phyloP scores from a whole-genome alignment of 2,888 invertebrate species.

The Zygothrica quintamaculata region DNA sequence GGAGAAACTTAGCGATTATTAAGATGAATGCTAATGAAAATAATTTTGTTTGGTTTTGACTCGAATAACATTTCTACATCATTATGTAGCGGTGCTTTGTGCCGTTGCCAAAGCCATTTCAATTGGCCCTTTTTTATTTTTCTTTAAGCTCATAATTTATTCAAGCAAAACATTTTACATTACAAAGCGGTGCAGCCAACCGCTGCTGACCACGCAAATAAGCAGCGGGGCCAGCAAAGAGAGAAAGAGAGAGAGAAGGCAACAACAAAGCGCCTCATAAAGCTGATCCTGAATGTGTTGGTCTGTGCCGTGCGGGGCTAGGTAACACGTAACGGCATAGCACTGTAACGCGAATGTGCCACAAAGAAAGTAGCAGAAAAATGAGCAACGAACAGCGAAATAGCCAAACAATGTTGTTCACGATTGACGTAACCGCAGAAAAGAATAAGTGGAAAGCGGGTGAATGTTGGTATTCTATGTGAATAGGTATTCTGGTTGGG shows the following conservation, averaged over 20 bases:
- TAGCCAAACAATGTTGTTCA: constrained; percentile 68
- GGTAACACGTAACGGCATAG: constrained; percentile 16
- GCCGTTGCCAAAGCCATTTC: neutral
- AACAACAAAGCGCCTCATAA: constrained; percentile 13
- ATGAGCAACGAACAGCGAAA: constrained; percentile 65
- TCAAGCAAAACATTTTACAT: constrained; percentile 74
- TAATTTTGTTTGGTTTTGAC: too few species aligned
- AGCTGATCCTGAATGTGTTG: neutral
- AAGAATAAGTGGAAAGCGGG: neutral
- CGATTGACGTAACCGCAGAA: constrained; percentile 55
- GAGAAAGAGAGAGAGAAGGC: too few species aligned
- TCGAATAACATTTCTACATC: neutral
- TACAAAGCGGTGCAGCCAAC: constrained; percentile 59
- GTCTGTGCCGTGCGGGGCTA: constrained; percentile 1
- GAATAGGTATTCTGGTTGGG: too few species aligned
- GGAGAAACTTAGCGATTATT: neutral
- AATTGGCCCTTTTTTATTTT: constrained; percentile 22
- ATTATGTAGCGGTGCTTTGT: neutral
- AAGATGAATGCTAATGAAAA: neutral
- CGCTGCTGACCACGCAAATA: constrained; percentile 57
- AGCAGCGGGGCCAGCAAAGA: constrained; percentile 18
- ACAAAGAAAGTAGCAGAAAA: constrained; percentile 57
- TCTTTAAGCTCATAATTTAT: constrained; percentile 64
- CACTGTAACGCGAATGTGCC: too few species aligned
- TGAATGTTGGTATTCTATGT: neutral